A percentile compares a stretch with the other conserved stretches of the same genome.
phyloP scores from a whole-genome alignment of 2,113 vertebrate genomes.

The Aphyosemion australe region DNA sequence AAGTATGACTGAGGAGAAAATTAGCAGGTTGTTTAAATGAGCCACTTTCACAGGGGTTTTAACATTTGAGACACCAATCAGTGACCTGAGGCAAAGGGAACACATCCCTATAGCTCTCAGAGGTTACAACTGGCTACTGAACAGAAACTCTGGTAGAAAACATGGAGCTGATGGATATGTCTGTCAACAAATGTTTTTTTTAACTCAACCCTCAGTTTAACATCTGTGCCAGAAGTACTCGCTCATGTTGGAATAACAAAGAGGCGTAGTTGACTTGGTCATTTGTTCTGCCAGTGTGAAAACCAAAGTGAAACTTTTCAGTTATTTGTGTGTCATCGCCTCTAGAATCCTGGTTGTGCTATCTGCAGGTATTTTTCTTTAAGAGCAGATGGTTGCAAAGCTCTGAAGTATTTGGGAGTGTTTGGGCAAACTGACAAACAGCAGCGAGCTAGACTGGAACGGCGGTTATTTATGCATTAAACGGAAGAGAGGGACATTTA shows the following conservation, averaged over 20 bases:
- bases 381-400: conserved; percentile 47
- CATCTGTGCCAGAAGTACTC: conserved; percentile 30
- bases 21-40: conserved; percentile 67
- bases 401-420: conserved; percentile 56
- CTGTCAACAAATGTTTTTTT: too few species aligned
- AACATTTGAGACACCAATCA: conserved; percentile 60
- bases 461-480: conserved; percentile 43
- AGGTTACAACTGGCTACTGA: too few species aligned
- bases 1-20: conserved; percentile 73
- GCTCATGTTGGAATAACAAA: conserved; percentile 20
- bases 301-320: conserved; percentile 10
- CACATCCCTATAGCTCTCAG: too few species aligned
- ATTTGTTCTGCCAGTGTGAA: conserved; percentile 46
- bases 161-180: too few species aligned
- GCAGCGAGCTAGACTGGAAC: conserved; percentile 29
- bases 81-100: neutral
- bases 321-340: conserved; percentile 17
- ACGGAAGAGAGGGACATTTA: conserved; percentile 49
- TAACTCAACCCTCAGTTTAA: too few species aligned
- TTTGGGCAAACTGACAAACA: conserved; percentile 50
- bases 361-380: conserved; percentile 53
- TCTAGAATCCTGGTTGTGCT: conserved; percentile 32
- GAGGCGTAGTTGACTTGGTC: conserved; percentile 31
- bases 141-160: too few species aligned
- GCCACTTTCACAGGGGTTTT: conserved; percentile 60